Percentiles rank a stretch among this genome's conserved stretches.
phyloP scores from a whole-genome alignment of 2,888 invertebrate genomes.

The Ommatoiulus sabulosus region DNA sequence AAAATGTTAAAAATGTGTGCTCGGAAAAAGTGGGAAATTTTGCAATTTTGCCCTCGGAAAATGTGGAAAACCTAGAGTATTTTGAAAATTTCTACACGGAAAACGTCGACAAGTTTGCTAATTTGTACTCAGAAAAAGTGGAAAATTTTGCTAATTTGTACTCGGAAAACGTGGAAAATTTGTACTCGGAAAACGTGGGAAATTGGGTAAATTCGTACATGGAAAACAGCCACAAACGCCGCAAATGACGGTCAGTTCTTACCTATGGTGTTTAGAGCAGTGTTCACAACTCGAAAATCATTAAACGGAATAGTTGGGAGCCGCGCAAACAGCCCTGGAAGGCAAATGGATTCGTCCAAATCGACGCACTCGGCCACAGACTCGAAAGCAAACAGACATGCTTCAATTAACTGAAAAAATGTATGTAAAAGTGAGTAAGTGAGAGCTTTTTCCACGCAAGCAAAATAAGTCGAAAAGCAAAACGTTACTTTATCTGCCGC shows the following conservation, averaged over 20 bases:
- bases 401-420: conserved; percentile 72
- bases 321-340: conserved; percentile 74
- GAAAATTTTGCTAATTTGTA: no score
- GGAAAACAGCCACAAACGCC: no score
- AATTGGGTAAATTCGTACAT: no score
- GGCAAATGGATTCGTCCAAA: conserved; percentile 72
- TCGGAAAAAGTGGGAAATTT: no score
- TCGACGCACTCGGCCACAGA: conserved; percentile 73
- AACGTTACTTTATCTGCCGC: conserved; percentile 65
- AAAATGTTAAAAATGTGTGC: no score
- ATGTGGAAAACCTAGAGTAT: no score
- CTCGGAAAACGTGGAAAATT: no score
- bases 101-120: no score
- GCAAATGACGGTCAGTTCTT: conserved; percentile 60
- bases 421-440: background rate
- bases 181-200: no score
- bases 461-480: background rate
- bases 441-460: background rate
- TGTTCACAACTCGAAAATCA: conserved; percentile 75
- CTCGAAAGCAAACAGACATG: conserved; percentile 76
- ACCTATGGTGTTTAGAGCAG: conserved; percentile 83
- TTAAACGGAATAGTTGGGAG: conserved; percentile 76
- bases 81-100: no score
- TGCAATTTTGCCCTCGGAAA: no score
- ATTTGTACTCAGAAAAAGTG: no score